A percentile compares a stretch with the other conserved stretches of the same genome.
Conservation (phyloP, 1,140 invertebrate genomes). For the Hyphantria cunea region DNA sequence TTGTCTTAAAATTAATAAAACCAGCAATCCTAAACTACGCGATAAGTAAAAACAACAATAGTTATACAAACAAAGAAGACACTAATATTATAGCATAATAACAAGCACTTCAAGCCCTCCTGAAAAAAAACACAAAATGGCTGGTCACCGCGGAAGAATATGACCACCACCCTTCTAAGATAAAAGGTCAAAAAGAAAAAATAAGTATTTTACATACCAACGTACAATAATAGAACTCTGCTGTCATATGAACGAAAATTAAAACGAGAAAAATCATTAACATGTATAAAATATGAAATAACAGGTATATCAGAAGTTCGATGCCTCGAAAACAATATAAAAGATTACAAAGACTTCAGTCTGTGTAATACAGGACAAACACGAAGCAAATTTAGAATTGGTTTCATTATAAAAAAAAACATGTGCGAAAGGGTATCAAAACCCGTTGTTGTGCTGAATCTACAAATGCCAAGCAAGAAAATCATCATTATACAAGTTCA, state of each 20-base stretch:
- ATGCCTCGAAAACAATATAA: slow-evolving; percentile 15
- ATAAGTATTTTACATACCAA: neutral
- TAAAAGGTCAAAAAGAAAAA: neutral
- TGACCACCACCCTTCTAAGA: slow-evolving; percentile 11
- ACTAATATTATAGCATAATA: too few species aligned
- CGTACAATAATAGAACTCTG: slow-evolving; percentile 17
- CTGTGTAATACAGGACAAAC: slow-evolving; percentile 18
- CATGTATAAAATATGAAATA: slow-evolving; percentile 2
- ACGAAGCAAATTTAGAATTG: slow-evolving; percentile 5
- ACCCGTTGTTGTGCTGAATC: neutral
- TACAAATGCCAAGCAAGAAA: neutral
- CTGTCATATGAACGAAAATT: slow-evolving; percentile 2
- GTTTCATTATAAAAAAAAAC: slow-evolving; percentile 8
- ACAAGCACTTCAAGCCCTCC: too few species aligned
- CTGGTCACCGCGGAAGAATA: slow-evolving; percentile 15
- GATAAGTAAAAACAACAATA: too few species aligned
- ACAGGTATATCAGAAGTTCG: slow-evolving; percentile 21
- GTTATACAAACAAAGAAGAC: too few species aligned
- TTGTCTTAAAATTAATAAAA: too few species aligned
- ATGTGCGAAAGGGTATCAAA: neutral
- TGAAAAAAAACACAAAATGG: too few species aligned
- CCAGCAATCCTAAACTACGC: too few species aligned
- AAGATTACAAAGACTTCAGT: slow-evolving; percentile 14
- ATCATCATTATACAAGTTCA: neutral
- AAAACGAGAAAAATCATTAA: slow-evolving; percentile 17